These are phyloP conservation scores for Clarias platycephalus DNA, from an alignment of 2,797 vertebrate genomes.

Conservation along the genomic window DNA sequence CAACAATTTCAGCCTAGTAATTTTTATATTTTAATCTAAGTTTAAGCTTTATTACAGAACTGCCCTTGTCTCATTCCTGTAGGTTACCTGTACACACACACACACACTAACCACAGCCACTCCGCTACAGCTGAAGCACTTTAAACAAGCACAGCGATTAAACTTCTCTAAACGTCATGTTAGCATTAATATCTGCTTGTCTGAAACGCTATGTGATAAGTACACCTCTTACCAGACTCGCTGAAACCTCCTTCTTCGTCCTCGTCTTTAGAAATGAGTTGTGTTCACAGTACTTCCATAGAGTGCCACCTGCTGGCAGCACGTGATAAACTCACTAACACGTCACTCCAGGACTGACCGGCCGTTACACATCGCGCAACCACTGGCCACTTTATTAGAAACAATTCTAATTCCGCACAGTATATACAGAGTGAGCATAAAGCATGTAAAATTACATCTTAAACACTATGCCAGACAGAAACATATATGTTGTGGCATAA, in stretches of 20 bases:
- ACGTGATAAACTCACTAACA: neutral
- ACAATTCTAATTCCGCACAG: no score
- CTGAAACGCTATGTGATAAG: neutral
- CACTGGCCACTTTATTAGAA: neutral
- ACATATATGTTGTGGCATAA: no score
- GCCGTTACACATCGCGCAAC: neutral
- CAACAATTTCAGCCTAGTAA: neutral
- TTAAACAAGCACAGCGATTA: neutral
- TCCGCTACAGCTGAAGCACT: neutral
- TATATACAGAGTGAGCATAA: no score
- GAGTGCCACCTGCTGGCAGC: neutral
- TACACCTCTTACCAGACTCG: neutral
- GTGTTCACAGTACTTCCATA: neutral
- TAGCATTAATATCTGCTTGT: neutral
- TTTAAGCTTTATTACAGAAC: neutral
- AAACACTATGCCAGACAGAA: no score
- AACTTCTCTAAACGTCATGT: neutral
- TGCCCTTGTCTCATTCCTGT: neutral
- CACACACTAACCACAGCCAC: neutral
- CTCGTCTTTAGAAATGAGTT: neutral
- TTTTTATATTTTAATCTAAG: neutral
- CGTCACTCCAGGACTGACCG: neutral
- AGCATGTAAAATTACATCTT: no score
- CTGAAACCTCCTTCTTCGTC: neutral
- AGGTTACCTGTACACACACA: neutral